Evolutionary conservation across 1,140 invertebrate species (phyloP).

Genomic region (Schmidtea mediterranea): DNA sequence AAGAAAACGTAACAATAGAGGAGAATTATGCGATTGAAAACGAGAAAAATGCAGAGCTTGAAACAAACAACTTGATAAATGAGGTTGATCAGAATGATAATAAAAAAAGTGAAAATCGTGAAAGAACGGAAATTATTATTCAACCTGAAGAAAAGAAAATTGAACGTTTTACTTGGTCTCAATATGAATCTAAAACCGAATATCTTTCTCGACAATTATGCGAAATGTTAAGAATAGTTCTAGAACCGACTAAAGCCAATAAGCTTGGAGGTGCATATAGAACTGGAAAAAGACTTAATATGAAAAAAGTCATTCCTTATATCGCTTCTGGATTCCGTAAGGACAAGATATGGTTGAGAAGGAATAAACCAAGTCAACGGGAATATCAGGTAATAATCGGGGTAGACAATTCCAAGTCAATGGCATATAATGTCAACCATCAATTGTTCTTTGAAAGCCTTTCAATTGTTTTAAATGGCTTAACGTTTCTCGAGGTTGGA

Average conservation of each 20-base stretch:
- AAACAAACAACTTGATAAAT: neutral
- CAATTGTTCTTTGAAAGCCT: constrained; percentile 70
- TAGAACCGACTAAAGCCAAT: constrained; percentile 74
- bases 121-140: neutral
- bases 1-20: neutral
- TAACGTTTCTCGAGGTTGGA: constrained; percentile 70
- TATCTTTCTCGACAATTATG: constrained; percentile 56
- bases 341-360: constrained; percentile 87
- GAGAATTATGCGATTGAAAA: neutral
- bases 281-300: constrained; percentile 82
- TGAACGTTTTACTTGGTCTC: constrained; percentile 1
- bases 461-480: constrained; percentile 60
- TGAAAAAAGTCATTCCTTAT: constrained; percentile 82
- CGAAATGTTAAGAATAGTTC: constrained; percentile 62
- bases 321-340: constrained; percentile 94
- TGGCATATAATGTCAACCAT: constrained; percentile 27
- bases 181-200: constrained; percentile 31
- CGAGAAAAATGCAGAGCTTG: neutral
- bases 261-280: constrained; percentile 69
- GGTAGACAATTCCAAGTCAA: constrained; percentile 68
- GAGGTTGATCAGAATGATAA: neutral
- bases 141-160: neutral
- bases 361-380: constrained; percentile 74
- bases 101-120: neutral
- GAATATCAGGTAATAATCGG: constrained; percentile 80